phyloP scores from a whole-genome alignment of 23 tunicate genomes.

The Oikopleura dioica region DNA sequence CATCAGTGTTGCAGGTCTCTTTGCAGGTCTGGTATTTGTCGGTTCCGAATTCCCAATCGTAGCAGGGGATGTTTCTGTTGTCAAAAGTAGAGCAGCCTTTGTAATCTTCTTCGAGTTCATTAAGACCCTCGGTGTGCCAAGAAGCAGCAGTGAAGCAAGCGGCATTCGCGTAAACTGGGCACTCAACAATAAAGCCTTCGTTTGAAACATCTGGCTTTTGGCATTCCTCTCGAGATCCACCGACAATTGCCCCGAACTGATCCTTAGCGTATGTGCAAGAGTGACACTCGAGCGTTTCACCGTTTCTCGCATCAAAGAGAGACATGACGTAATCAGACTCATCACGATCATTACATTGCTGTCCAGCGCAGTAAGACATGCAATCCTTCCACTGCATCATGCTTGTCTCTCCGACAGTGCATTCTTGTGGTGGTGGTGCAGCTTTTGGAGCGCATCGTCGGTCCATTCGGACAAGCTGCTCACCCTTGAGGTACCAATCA shows the following conservation, averaged over 20 bases:
- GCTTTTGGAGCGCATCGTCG: no score
- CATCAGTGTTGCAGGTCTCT: no score
- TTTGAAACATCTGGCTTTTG: not conserved
- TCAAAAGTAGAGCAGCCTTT: constrained; percentile 1
- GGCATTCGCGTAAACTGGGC: not conserved
- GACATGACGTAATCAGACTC: not conserved
- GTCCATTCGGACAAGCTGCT: not conserved
- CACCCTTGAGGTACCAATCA: constrained; percentile 4
- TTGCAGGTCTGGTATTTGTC: no score
- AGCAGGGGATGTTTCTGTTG: no score
- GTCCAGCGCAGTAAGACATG: not conserved
- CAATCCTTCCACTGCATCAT: constrained; percentile 13
- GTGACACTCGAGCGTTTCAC: not conserved
- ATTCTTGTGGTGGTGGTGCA: no score
- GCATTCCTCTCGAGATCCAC: not conserved
- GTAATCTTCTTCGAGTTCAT: not conserved
- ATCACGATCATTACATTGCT: not conserved
- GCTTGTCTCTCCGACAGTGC: no score
- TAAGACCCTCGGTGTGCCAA: not conserved
- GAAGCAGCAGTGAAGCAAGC: not conserved
- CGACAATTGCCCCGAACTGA: not conserved
- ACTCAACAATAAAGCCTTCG: not conserved
- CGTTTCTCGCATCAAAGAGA: constrained; percentile 10
- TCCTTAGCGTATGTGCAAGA: constrained; percentile 1
- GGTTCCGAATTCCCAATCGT: no score